Evolutionary conservation across 2,113 vertebrate genomes (phyloP).

Genomic region (Alexandromys fortis): DNA sequence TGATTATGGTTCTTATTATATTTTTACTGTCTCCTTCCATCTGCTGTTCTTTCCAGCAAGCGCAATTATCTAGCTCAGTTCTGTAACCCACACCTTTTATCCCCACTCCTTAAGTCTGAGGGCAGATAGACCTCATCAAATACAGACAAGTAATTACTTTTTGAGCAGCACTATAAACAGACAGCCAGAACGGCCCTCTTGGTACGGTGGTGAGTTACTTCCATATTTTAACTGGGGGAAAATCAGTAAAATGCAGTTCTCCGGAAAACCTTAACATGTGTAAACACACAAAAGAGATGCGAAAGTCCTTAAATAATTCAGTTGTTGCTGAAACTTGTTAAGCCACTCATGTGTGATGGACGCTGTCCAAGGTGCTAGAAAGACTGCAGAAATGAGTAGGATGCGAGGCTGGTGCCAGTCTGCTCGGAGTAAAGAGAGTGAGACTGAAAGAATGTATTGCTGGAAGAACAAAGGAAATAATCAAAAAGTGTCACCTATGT

Average conservation of each 20-base stretch:
- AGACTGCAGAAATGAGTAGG: neutral
- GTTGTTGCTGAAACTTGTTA: neutral
- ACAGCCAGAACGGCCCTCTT: neutral
- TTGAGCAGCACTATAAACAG: neutral
- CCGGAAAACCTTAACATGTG: neutral
- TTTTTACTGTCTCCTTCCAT: neutral
- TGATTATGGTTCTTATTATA: neutral
- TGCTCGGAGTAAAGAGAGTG: neutral
- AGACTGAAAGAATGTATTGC: conserved; percentile 2
- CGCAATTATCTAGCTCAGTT: neutral
- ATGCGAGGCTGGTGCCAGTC: neutral
- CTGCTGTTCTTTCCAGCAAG: neutral
- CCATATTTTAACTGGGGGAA: neutral
- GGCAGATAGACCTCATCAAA: neutral
- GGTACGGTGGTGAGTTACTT: neutral
- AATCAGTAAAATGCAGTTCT: conserved; percentile 1
- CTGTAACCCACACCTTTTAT: neutral
- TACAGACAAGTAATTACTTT: neutral
- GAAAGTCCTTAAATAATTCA: neutral
- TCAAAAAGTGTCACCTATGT: neutral
- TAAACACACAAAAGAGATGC: neutral
- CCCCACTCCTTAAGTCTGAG: neutral
- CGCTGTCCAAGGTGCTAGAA: neutral
- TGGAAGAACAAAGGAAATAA: conserved; percentile 36
- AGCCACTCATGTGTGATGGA: neutral